Base-by-base conservation (phyloP, 2,888 invertebrate genomes). In the Chrysolina americana region DNA sequence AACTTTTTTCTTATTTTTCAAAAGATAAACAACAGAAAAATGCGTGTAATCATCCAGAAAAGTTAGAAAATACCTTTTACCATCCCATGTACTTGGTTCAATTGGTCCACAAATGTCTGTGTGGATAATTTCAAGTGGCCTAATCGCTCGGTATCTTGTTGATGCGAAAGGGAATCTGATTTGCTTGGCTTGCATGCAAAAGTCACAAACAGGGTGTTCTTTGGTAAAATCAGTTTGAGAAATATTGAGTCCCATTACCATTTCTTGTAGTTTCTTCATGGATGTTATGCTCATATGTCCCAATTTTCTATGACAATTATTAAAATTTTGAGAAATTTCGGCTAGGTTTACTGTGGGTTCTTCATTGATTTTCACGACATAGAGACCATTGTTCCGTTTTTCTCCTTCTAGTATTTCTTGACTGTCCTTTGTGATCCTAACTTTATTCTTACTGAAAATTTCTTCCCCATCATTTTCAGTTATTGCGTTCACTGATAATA, bases 401-500 rank as follows among this genome's bases (percentile, higher is more conserved):
- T 64, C 68, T 53, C 76, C 78, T 73, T 79, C 65, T 17, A 81
- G 53, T 21, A 80, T 62, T 73, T 68, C 63, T 69, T 68, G 65
- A 41, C 76, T 47, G 69, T 78, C 63, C 70, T 81, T 79, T 15
- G 69, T 76, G 36, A 83, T 75, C 8, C 65, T 65, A 8, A 80
- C 82, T 23, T 48, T 69, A 62, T 83, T 50, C 68, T 73, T 77
- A 70, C 6, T 28, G 71, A 84, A 84, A 6, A 53, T 76, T 10
- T 84, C 81, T 28, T 80, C 76, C 63, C 81, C 82, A 15, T 75
- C 74, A 48, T 80, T 80, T 44, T 82, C 76, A n/a, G 83, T 83
- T 68, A 84, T 80, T n/a, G 72, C 73, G 48, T 80, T 80, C 17
- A 84, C 83, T 2, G 84, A 85, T 13, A 85, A 48, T 17, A 84